Conservation (phyloP, 92 coral and sea anemone species). For the Chrysogorgia sp. region DNA sequence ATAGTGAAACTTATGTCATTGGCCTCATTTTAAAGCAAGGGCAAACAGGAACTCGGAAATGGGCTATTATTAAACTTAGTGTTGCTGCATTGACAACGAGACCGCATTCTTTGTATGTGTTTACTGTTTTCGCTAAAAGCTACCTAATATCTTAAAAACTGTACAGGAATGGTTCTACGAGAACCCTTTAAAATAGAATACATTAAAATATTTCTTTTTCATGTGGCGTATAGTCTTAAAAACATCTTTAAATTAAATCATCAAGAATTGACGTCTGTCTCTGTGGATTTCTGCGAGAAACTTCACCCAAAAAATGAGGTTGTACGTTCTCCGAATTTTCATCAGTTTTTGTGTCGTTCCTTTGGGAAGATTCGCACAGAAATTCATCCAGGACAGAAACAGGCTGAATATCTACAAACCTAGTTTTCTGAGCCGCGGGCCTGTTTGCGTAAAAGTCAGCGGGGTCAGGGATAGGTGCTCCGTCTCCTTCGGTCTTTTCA, state of each 20-base stretch:
- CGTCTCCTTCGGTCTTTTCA: neutral
- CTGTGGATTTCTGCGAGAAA: neutral
- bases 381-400: slow-evolving; percentile 30
- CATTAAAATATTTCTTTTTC: too few species aligned
- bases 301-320: neutral
- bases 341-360: neutral
- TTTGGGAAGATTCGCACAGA: slow-evolving; percentile 32
- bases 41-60: too few species aligned
- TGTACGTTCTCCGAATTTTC: neutral
- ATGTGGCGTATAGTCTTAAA: too few species aligned
- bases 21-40: too few species aligned
- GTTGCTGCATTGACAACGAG: too few species aligned
- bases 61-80: too few species aligned
- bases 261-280: slow-evolving; percentile 22
- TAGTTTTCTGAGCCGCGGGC: neutral
- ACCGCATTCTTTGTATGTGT: too few species aligned
- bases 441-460: neutral
- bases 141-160: too few species aligned
- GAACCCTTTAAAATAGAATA: too few species aligned
- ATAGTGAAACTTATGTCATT: too few species aligned
- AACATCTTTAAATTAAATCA: slow-evolving; percentile 19
- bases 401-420: neutral
- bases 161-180: too few species aligned
- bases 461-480: neutral
- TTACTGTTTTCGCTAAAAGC: too few species aligned